Evolutionary conservation across 2,113 vertebrate genomes (phyloP).

Genomic region (Indicator indicator): DNA sequence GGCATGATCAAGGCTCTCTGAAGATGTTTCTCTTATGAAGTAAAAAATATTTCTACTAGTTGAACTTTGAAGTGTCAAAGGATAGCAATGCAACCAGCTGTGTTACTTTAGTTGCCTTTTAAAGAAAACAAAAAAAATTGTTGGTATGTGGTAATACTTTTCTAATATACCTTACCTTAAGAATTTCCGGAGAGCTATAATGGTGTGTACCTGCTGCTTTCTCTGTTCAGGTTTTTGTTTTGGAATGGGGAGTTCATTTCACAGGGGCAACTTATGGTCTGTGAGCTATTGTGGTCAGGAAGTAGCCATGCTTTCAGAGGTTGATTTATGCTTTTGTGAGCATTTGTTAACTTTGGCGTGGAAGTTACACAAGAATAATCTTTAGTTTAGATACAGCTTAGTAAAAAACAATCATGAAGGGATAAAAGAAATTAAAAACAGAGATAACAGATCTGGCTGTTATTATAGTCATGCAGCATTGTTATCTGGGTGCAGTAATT

Average conservation of each 20-base stretch:
- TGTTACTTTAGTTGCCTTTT: background rate
- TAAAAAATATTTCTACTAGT: background rate
- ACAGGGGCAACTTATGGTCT: background rate
- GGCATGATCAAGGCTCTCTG: background rate
- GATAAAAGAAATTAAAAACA: background rate
- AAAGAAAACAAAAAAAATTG: background rate
- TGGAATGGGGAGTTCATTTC: background rate
- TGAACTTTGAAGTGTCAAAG: background rate
- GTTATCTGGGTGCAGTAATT: background rate
- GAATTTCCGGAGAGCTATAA: background rate
- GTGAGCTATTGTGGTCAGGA: background rate
- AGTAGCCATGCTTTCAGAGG: background rate
- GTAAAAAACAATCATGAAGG: background rate
- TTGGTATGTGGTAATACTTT: background rate
- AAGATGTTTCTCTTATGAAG: background rate
- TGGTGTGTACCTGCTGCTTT: background rate
- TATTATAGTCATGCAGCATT: background rate
- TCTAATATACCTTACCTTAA: background rate
- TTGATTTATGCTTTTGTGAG: background rate
- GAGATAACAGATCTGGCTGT: constrained; percentile 18
- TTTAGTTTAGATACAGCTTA: background rate
- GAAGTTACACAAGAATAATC: background rate
- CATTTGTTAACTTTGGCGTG: background rate
- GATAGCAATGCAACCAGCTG: background rate
- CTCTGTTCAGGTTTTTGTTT: background rate